Conservation (phyloP, 2,888 invertebrate genomes). For the Cantharis nigra region DNA sequence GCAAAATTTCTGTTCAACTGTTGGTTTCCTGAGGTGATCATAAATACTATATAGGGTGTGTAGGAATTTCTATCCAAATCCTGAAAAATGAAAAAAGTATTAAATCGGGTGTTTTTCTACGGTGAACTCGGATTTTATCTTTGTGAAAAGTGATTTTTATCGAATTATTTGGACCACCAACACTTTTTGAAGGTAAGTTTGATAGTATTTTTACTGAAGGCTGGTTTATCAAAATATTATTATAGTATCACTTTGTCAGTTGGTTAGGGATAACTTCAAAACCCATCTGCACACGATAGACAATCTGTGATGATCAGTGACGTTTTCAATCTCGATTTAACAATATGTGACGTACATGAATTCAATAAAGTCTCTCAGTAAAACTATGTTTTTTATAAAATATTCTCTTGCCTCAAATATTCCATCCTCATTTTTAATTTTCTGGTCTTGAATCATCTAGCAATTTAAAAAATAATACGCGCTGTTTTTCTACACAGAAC, state of each 20-base stretch:
- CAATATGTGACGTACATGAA: background rate
- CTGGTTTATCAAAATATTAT: background rate
- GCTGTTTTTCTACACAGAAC: background rate
- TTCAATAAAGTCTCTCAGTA: background rate
- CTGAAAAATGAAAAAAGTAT: background rate
- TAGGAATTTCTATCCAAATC: background rate
- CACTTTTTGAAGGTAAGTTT: background rate
- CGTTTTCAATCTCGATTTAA: background rate
- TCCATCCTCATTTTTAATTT: background rate
- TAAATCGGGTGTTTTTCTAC: background rate
- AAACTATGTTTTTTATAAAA: background rate
- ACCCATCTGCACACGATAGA: background rate
- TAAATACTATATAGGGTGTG: background rate
- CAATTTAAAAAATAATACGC: background rate
- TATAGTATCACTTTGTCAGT: background rate
- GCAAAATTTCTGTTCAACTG: background rate
- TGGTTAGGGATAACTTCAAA: background rate
- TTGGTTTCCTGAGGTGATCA: background rate
- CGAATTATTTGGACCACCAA: background rate
- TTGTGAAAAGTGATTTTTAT: background rate
- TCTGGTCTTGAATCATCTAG: background rate
- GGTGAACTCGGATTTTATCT: background rate
- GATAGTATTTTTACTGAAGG: background rate
- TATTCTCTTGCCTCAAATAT: background rate
- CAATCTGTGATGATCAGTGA: background rate